Percentiles rank a stretch among this genome's conserved stretches.
Evolutionary conservation across 30 jellyfish, hydroid and myxozoan species (phyloP).

Genomic region (Aurelia aurita complex sp. Pacific): DNA sequence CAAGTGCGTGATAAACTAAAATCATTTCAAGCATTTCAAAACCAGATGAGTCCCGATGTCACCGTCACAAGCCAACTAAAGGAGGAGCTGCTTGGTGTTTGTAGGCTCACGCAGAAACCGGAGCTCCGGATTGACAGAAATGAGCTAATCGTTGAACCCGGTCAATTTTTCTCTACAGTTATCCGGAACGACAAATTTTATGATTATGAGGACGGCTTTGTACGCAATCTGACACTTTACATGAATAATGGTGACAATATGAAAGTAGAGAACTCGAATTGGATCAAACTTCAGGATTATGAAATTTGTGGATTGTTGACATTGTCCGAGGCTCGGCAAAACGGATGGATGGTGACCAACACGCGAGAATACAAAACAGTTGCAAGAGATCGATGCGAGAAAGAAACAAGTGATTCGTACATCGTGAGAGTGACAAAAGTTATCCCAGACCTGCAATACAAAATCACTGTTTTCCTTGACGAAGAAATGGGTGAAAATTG

Average conservation of each 20-base stretch:
- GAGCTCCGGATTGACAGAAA: constrained; percentile 12
- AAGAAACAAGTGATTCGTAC: constrained; percentile 39
- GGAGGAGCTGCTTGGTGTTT: constrained; percentile 42
- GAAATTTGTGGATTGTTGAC: constrained; percentile 71
- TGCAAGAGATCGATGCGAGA: constrained; percentile 81
- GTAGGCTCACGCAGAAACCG: constrained; percentile 15
- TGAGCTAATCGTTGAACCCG: constrained; percentile 48
- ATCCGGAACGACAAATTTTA: constrained; percentile 66
- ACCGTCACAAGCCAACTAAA: constrained; percentile 8
- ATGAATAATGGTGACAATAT: constrained; percentile 7
- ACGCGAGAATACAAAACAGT: constrained; percentile 39
- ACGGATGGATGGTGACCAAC: constrained; percentile 1
- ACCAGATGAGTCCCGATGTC: constrained; percentile 27
- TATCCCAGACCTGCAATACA: constrained; percentile 33
- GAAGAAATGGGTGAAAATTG: constrained; percentile 59
- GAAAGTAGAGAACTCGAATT: constrained; percentile 4
- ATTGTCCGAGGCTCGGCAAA: not conserved
- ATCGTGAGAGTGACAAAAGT: constrained; percentile 20
- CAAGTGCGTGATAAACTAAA: constrained; percentile 31
- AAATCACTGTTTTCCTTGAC: constrained; percentile 29
- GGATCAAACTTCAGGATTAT: constrained; percentile 72
- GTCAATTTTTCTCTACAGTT: constrained; percentile 56
- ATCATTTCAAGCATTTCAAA: constrained; percentile 1
- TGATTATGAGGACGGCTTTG: constrained; percentile 79
- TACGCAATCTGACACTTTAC: constrained; percentile 64